Evolutionary conservation across 2,113 vertebrate species (phyloP), one percentile per base, ranked within the genome.

Genomic region (Lepus americanus): DNA sequence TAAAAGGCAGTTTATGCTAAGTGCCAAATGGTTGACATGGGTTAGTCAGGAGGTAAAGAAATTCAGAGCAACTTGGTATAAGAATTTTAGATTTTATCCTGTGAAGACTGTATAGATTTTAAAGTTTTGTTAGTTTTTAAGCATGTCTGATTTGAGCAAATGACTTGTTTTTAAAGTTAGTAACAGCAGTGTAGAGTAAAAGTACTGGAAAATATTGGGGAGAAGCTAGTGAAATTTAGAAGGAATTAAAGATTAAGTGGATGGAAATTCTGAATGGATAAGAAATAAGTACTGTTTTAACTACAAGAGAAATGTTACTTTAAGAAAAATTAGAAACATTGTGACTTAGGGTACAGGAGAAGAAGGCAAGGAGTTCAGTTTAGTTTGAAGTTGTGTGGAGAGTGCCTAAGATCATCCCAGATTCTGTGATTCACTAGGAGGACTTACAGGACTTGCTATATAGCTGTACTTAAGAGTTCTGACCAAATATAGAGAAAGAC

Each of bases 21-120:
- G 19, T 79, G 31, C 39, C 44, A 91, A 0, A 63, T 83, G 70
- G 29, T 80, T 88, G n/a, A 61, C 74, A 86, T 44, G 89, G 69
- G 69, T 85, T 23, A 33, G 16, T 72, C 49, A 76, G 19, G 53
- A 92, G 63, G 33, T 85, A 88, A 92, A 82, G 44, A 44, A 96
- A 90, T 85, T 95, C 55, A 87, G 81, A 73, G 22, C n/a, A 29
- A 92, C 73, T 87, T 90, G 36, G 27, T 87, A 61, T 86, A 96
- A 78, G 39, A 80, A 95, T 33, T 94, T 90, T 85, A 51, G 22
- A 78, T 82, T 95, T 74, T 82, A 90, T 82, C 33, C 44, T 84
- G 2, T 88, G 27, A 90, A 76, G 20, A 78, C 0, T 39, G 29
- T 31, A 17, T 81, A 72, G 20, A 44, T 44, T 44, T 44, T 44